Conservation (phyloP, 1,140 invertebrate species). For the Hetaerina americana region DNA sequence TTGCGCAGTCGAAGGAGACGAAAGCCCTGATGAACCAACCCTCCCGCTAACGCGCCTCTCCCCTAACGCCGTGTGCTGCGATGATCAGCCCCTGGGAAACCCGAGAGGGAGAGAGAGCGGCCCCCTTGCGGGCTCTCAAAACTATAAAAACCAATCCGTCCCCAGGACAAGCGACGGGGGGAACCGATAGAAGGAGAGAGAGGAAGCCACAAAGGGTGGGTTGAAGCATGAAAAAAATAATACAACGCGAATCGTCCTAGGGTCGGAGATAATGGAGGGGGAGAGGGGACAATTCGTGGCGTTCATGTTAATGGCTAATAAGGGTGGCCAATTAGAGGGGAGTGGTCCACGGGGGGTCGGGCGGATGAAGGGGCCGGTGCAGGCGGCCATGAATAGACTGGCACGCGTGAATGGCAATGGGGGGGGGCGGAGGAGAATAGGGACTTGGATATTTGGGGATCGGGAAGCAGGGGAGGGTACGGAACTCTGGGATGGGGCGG, state of each 20-base stretch:
- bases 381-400: not conserved
- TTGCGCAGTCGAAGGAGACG: no score
- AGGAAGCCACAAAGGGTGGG: not conserved
- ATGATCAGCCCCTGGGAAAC: no score
- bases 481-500: no score
- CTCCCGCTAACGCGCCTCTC: no score
- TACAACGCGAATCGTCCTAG: not conserved
- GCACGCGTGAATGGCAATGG: not conserved
- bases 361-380: not conserved
- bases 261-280: not conserved
- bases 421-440: no score
- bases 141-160: not conserved
- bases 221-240: no score
- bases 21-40: no score
- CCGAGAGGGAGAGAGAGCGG: not conserved
- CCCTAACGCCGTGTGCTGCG: no score
- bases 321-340: not conserved
- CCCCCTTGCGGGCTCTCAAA: not conserved
- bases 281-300: not conserved
- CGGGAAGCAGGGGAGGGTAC: no score
- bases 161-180: no score
- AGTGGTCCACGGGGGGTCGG: not conserved
- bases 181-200: not conserved
- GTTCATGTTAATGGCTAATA: not conserved
- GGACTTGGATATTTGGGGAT: no score